Conservation (phyloP, 2,888 invertebrate species). For the Chydorus sphaericus region DNA sequence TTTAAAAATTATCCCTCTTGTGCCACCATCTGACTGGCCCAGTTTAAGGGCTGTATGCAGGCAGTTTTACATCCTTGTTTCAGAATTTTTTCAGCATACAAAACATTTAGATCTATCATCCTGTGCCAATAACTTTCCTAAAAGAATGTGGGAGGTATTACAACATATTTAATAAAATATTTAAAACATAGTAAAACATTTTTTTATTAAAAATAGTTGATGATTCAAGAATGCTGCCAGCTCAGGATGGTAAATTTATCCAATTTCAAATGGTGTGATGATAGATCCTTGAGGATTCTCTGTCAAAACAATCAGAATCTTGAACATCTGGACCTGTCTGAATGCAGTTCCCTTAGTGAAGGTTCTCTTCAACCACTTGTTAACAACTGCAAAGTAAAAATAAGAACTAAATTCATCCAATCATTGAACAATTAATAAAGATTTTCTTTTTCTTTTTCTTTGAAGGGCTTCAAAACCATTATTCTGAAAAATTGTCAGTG, state of each 20-base stretch:
- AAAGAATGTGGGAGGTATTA: not conserved
- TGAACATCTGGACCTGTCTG: not conserved
- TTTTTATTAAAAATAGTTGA: not conserved
- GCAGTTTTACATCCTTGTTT: not conserved
- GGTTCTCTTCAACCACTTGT: conserved; percentile 11
- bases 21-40: not conserved
- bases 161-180: too few species aligned
- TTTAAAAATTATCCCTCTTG: not conserved
- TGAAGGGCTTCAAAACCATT: not conserved
- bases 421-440: not conserved
- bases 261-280: not conserved
- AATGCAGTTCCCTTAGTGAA: conserved; percentile 1
- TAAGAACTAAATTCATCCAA: not conserved
- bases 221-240: not conserved
- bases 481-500: not conserved
- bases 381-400: conserved; percentile 10
- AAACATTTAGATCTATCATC: not conserved
- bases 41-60: not conserved
- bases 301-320: conserved; percentile 5
- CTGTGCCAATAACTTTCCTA: too few species aligned
- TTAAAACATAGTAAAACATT: too few species aligned
- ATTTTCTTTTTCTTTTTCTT: too few species aligned
- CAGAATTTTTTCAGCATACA: not conserved
- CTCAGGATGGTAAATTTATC: not conserved
- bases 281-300: not conserved